These are phyloP conservation scores for Tetropium fuscum DNA, from an alignment of 2,888 invertebrate genomes.

Conservation along the genomic window DNA sequence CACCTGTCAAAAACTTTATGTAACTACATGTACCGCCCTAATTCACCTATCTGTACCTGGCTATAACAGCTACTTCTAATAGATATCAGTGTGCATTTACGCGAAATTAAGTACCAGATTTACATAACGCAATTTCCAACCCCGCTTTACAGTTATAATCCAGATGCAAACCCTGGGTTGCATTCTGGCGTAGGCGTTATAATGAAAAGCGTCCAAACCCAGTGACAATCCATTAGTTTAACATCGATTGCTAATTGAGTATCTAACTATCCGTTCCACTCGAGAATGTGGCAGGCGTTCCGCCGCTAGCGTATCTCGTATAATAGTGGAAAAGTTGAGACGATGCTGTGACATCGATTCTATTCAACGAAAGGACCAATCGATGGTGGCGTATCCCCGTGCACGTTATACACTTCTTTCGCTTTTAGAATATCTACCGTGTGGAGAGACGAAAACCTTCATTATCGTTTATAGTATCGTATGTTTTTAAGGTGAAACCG, in stretches of 20 bases:
- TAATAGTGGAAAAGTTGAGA: conserved; percentile 8
- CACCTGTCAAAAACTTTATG: too few relatives aligned
- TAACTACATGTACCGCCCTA: too few relatives aligned
- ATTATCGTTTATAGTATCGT: too few relatives aligned
- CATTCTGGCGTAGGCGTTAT: not conserved
- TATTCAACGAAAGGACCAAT: conserved; percentile 14
- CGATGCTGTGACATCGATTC: conserved; percentile 17
- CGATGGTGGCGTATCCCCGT: conserved; percentile 15
- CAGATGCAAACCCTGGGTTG: not conserved
- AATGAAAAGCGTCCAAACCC: conserved; percentile 2
- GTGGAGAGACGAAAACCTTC: too few relatives aligned
- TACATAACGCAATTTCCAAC: not conserved
- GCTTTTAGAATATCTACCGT: not conserved
- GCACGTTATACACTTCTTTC: conserved; percentile 10
- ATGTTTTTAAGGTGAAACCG: too few relatives aligned
- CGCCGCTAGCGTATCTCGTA: not conserved
- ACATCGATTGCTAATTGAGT: conserved; percentile 31
- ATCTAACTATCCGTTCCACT: conserved; percentile 23
- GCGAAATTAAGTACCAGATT: not conserved
- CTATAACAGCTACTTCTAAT: too few relatives aligned
- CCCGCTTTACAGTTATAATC: not conserved
- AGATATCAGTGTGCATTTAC: too few relatives aligned
- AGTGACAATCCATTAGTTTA: conserved; percentile 23
- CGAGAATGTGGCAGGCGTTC: conserved; percentile 1
- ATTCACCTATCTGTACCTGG: too few relatives aligned